Conservation (phyloP, 2,888 invertebrate genomes). For the Nephrotoma appendiculata region DNA sequence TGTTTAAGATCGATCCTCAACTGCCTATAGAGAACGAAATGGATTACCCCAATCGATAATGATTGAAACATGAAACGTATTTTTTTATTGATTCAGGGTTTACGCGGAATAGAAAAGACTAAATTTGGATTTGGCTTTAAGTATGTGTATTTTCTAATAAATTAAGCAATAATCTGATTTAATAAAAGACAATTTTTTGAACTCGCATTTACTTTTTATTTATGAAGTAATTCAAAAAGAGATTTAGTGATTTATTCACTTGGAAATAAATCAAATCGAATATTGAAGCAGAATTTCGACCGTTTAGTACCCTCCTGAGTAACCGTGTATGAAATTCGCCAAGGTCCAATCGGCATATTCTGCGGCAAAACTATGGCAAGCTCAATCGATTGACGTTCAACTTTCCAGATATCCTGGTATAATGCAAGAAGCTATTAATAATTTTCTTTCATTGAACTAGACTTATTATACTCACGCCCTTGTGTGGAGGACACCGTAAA, state of each 20-base stretch:
- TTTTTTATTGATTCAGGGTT: neutral
- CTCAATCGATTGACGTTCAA: neutral
- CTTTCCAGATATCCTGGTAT: neutral
- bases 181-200: too few relatives aligned
- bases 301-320: neutral
- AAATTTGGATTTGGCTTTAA: neutral
- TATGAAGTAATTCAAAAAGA: too few relatives aligned
- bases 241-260: neutral
- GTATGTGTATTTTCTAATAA: neutral
- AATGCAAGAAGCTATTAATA: too few relatives aligned
- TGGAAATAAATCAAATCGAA: neutral
- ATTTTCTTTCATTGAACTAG: neutral
- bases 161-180: too few relatives aligned
- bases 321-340: neutral
- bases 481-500: neutral
- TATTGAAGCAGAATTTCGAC: neutral
- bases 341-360: neutral
- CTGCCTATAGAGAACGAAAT: too few relatives aligned
- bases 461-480: neutral
- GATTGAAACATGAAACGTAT: too few relatives aligned
- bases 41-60: too few relatives aligned
- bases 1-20: too few relatives aligned
- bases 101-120: neutral
- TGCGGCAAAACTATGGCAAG: neutral
- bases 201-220: too few relatives aligned